Base-by-base conservation (phyloP, 2,797 vertebrate species). In the Melopsittacus undulatus region DNA sequence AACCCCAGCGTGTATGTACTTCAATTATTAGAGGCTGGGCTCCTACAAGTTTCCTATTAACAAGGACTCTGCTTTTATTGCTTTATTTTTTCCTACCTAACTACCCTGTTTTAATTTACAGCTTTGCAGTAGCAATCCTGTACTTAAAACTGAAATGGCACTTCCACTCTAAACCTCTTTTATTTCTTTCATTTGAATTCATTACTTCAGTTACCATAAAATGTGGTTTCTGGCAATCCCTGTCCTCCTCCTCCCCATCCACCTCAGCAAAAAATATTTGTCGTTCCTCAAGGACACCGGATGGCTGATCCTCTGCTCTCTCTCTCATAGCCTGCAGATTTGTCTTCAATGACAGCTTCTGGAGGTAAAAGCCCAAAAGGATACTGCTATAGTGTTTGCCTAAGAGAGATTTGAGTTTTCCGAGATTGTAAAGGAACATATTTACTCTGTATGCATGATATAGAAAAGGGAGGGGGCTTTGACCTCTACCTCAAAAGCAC, bases 141-240 rank as follows among this genome's bases (percentile, higher is more conserved):
- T 88, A 83, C 85, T 96, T 96, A 93, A 94, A 96, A 69, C 38
- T 4, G 13, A 92, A 96, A 94, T 64, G 29, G 73, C 75, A 92
- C 63, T 83, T 93, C 83, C 43, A 92, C 70, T 85, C 76, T 68
- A 87, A 92, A 89, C 51, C 38, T 86, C 46, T 79, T 97, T 97
- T 90, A 95, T 90, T 92, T 75, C 77, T 91, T 94, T 90, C 69
- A 61, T 83, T 94, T 75, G 49, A 92, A 82, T 95, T 96, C 95
- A 94, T 96, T 95, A 89, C 51, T 90, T 66, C 68, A 69, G 91
- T 90, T 90, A 57, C 83, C 78, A 94, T 89, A 87, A 92, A 95
- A 42, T 14, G 30, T n/a, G 45, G 40, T 90, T 95, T 78, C 89
- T 96, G 84, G 69, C 70, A 95, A 90, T 69, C 51, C 51, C 73